These are phyloP conservation scores for Periophthalmus modestus DNA, from an alignment of 2,113 vertebrate genomes.

Conservation along the genomic window DNA sequence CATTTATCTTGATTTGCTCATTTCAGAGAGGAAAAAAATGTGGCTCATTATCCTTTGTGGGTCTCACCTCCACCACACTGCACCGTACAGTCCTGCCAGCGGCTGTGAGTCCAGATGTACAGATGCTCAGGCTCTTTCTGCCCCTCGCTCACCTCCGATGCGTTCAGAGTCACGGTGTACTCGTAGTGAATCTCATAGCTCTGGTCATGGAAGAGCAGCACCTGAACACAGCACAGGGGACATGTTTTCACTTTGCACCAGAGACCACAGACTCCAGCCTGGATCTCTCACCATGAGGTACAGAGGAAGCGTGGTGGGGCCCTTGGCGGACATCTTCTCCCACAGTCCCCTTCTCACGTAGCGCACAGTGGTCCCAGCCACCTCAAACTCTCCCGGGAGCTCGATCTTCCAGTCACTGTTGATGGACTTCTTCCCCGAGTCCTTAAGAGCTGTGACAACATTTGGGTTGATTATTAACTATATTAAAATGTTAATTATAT, in stretches of 20 bases:
- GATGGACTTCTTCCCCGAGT: conserved; percentile 92
- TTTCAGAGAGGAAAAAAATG: too few relatives aligned
- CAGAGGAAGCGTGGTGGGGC: conserved; percentile 92
- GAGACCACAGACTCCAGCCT: not conserved
- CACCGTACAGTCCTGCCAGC: conserved; percentile 91
- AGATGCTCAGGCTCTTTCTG: conserved; percentile 82
- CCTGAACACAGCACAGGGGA: conserved; percentile 70
- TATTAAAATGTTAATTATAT: too few relatives aligned
- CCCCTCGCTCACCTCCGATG: conserved; percentile 73
- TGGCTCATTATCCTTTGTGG: not conserved
- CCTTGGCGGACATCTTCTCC: conserved; percentile 99
- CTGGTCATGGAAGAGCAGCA: conserved; percentile 95
- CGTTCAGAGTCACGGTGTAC: conserved; percentile 92
- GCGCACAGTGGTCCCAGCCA: conserved; percentile 95
- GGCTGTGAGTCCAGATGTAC: conserved; percentile 95
- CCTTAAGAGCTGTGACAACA: conserved; percentile 85
- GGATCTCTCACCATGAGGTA: conserved; percentile 90
- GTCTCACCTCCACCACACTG: conserved; percentile 93
- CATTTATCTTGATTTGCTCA: too few relatives aligned
- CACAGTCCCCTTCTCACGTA: conserved; percentile 96
- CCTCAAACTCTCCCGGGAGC: conserved; percentile 95
- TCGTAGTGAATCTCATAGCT: conserved; percentile 96
- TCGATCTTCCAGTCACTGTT: conserved; percentile 99
- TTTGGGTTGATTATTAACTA: too few relatives aligned
- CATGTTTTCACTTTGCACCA: not conserved